Conservation (phyloP, 2,113 vertebrate genomes). For the Ameiurus melas region DNA sequence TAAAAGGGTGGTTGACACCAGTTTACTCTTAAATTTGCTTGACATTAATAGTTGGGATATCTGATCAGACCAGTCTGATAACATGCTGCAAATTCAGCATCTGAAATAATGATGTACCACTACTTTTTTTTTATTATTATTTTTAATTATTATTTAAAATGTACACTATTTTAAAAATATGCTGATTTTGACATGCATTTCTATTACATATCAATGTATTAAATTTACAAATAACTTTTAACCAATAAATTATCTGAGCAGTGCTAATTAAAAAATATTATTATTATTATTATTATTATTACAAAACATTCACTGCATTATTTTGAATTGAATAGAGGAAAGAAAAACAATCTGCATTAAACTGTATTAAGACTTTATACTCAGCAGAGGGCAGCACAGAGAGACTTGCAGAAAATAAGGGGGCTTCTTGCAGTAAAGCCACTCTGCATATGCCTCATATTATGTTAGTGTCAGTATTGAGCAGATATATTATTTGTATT, state of each 20-base stretch:
- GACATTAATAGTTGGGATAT: background rate
- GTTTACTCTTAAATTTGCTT: background rate
- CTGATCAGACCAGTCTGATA: background rate
- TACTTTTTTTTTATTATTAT: too few relatives aligned
- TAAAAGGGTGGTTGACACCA: background rate
- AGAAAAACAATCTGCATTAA: background rate
- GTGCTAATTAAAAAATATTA: background rate
- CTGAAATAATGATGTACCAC: too few relatives aligned
- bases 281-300: too few relatives aligned
- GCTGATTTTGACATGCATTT: too few relatives aligned
- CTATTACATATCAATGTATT: background rate
- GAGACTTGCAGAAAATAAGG: background rate
- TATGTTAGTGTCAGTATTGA: background rate
- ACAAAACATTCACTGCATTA: background rate
- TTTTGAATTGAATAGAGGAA: background rate
- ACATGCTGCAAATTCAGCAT: background rate
- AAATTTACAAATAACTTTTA: background rate
- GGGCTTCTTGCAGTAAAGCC: background rate
- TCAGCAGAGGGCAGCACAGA: constrained; percentile 16
- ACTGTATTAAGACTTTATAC: background rate
- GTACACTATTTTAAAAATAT: background rate
- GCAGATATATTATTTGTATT: background rate
- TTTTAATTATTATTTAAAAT: background rate
- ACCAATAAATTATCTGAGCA: background rate
- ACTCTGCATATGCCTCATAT: background rate